Conservation (phyloP, 2,113 vertebrate species). For the Psittacara wagleri region DNA sequence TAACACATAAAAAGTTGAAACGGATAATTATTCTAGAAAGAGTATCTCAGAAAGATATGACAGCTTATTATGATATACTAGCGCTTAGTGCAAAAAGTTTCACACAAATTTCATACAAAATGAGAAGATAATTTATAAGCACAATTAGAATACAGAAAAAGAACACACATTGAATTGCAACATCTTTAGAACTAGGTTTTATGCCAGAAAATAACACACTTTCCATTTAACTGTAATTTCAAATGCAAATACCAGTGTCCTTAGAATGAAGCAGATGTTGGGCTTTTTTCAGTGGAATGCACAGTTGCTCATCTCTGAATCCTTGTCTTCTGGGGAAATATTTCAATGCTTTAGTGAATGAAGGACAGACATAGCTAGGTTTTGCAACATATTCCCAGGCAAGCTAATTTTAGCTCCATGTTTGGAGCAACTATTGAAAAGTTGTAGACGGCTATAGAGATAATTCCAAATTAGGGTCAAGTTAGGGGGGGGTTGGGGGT, state of each 20-base stretch:
- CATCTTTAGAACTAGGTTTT: conserved; percentile 11
- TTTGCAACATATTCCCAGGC: background rate
- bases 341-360: conserved; percentile 12
- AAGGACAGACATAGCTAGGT: background rate
- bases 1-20: background rate
- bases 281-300: background rate
- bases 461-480: conserved; percentile 25
- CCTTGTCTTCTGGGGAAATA: conserved; percentile 32
- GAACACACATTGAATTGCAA: background rate
- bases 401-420: conserved; percentile 19
- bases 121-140: background rate
- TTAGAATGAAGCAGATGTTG: conserved; percentile 62
- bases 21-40: background rate
- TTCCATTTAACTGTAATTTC: conserved; percentile 40
- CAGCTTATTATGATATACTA: background rate
- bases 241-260: conserved; percentile 51
- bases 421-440: conserved; percentile 35
- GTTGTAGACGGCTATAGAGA: background rate
- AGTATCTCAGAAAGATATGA: background rate
- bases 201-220: conserved; percentile 38
- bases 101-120: background rate
- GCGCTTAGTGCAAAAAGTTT: background rate
- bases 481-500: background rate
- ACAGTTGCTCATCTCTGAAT: conserved; percentile 38
- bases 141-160: conserved; percentile 45